Evolutionary conservation across 2,888 invertebrate genomes (phyloP), one percentile per base, ranked within the genome.

Genomic region (Sycophila texana): DNA sequence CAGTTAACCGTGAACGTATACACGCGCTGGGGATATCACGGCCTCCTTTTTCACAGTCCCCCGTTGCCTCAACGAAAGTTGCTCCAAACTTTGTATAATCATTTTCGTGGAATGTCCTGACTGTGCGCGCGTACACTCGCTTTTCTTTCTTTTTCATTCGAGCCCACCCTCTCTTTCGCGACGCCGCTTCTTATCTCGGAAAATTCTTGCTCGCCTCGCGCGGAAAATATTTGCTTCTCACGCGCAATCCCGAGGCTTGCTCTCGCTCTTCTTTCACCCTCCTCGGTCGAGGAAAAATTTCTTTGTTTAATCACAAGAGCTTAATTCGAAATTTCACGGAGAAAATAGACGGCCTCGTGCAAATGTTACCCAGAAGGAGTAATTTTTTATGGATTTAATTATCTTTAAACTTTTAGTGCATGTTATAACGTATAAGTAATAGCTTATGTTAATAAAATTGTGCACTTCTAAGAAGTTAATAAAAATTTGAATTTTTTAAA

Each of bases 21-120:
- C 67, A 67, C 74, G 58, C 68, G 57, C 75, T 57, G 22, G 61
- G 65, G 39, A 63, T 79, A 74, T 65, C 30, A 63, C 39, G 53
- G 18, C 70, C 39, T 74, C 81, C 61, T 67, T 10, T 7, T 77
- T 76, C 49, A 55, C 30, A 71, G 49, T 20, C 51, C 66, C 77
- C 67, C 67, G 58, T 71, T 47, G 13, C 74, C 77, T 39, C 73
- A 75, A 80, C 77, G 84, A 87, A 86, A 87, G 84, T 86, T 88
- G 86, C 84, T 84, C 83, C 39, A 84, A 88, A 88, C 86, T 87
- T 86, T 86, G 84, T 85, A 86, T 88, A 88, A 88, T 88, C 87
- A 88, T 87, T 87, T 86, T 87, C 84, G 83, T 83, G 86, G 86
- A 86, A 88, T 86, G 87, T 86, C 85, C 83, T 84, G 84, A 71